Conservation (phyloP, 2,797 vertebrate species). For the Percopsis omiscomaycus region DNA sequence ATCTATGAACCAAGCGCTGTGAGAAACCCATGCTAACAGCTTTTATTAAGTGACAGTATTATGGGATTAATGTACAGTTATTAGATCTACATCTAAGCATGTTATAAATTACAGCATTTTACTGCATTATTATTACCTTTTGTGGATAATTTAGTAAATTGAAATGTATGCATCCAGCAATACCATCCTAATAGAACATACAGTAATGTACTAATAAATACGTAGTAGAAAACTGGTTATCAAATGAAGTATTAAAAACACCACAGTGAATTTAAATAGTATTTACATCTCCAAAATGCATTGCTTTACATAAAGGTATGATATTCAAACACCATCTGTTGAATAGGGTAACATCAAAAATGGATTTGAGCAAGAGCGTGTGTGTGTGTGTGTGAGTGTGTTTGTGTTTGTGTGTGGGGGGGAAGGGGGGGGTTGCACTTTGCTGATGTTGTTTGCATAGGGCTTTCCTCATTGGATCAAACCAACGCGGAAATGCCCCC, state of each 20-base stretch:
- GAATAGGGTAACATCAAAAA: constrained; percentile 41
- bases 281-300: constrained; percentile 45
- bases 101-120: constrained; percentile 3
- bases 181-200: neutral
- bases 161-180: neutral
- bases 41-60: constrained; percentile 37
- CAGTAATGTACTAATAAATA: neutral
- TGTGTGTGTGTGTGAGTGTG: too few species aligned
- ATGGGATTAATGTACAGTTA: constrained; percentile 28
- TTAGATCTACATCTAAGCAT: constrained; percentile 14
- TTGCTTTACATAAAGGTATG: constrained; percentile 25
- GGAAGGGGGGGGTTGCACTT: constrained; percentile 8
- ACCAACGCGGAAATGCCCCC: constrained; percentile 51
- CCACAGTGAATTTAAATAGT: constrained; percentile 32
- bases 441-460: constrained; percentile 39
- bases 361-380: constrained; percentile 16
- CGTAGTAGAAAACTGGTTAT: constrained; percentile 23
- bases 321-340: constrained; percentile 53
- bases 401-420: neutral
- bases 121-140: constrained; percentile 38
- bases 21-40: constrained; percentile 39
- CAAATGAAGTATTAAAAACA: constrained; percentile 41
- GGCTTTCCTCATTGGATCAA: constrained; percentile 65
- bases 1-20: constrained; percentile 52
- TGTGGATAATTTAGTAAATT: constrained; percentile 35